These are phyloP conservation scores for Thaumetopoea pityocampa DNA, from an alignment of 1,140 invertebrate genomes.

Conservation along the genomic window DNA sequence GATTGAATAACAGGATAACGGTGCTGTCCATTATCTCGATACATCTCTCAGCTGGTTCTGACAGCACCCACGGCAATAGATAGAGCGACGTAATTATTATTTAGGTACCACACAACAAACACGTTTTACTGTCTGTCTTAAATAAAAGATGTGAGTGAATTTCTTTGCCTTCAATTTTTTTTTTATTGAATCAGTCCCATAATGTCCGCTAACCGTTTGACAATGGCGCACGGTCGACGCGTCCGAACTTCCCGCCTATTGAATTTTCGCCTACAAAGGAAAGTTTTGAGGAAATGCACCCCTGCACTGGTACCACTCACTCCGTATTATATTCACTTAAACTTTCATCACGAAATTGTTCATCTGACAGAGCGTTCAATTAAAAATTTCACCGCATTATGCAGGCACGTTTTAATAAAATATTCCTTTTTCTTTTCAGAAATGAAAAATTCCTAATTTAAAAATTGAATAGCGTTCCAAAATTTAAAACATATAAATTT, in stretches of 20 bases:
- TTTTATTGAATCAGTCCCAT: constrained; percentile 12
- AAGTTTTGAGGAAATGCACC: constrained; percentile 54
- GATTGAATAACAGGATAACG: too few relatives aligned
- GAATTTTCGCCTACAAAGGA: constrained; percentile 57
- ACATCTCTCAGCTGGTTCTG: too few relatives aligned
- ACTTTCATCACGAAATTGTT: constrained; percentile 57
- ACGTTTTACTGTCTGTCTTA: too few relatives aligned
- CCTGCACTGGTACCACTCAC: constrained; percentile 29
- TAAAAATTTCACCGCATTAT: constrained; percentile 36
- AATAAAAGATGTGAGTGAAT: too few relatives aligned
- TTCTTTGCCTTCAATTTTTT: too few relatives aligned
- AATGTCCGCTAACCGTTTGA: constrained; percentile 36
- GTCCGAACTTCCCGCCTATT: constrained; percentile 51
- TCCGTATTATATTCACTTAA: constrained; percentile 46
- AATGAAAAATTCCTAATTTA: too few relatives aligned
- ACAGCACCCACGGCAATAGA: too few relatives aligned
- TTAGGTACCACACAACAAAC: too few relatives aligned
- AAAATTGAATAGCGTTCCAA: too few relatives aligned
- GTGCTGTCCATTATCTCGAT: too few relatives aligned
- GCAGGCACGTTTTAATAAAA: background rate
- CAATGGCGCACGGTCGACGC: constrained; percentile 30
- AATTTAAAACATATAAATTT: too few relatives aligned
- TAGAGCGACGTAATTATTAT: too few relatives aligned
- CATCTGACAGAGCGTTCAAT: constrained; percentile 52
- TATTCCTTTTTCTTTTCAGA: background rate